These are phyloP conservation scores for Anthrax anthrax DNA, from an alignment of 2,888 invertebrate genomes.

Conservation along the genomic window DNA sequence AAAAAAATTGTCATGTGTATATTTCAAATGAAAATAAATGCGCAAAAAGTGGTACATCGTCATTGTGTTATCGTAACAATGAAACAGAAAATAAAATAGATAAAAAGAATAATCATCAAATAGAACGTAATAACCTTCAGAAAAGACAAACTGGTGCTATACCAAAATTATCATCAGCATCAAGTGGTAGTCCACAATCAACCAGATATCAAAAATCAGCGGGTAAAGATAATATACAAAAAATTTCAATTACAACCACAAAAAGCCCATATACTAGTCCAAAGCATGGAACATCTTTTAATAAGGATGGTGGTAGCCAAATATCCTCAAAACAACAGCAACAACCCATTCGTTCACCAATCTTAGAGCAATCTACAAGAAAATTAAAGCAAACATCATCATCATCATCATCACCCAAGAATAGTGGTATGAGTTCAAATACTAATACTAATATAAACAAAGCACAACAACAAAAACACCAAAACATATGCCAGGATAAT, in stretches of 20 bases:
- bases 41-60: not conserved
- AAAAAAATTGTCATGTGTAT: conserved; percentile 1
- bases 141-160: conserved; percentile 20
- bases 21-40: conserved; percentile 2
- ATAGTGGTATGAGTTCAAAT: not conserved
- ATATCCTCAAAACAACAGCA: conserved; percentile 1
- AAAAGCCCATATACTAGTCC: conserved; percentile 7
- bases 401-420: conserved; percentile 1
- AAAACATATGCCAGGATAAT: too few relatives aligned
- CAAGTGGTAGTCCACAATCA: conserved; percentile 7
- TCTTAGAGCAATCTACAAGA: not conserved
- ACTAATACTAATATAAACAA: not conserved
- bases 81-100: not conserved
- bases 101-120: conserved; percentile 5
- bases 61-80: not conserved
- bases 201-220: conserved; percentile 3
- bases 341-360: not conserved
- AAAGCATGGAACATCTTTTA: not conserved
- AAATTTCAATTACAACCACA: not conserved
- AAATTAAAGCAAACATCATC: conserved; percentile 3
- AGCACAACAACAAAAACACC: not conserved
- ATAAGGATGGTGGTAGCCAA: not conserved
- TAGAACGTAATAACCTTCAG: too few relatives aligned
- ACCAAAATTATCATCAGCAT: conserved; percentile 19
- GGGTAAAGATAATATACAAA: conserved; percentile 1